Evolutionary conservation across 2,113 vertebrate species (phyloP), one percentile per base, ranked within the genome.

Genomic region (Megaceryle maxima): DNA sequence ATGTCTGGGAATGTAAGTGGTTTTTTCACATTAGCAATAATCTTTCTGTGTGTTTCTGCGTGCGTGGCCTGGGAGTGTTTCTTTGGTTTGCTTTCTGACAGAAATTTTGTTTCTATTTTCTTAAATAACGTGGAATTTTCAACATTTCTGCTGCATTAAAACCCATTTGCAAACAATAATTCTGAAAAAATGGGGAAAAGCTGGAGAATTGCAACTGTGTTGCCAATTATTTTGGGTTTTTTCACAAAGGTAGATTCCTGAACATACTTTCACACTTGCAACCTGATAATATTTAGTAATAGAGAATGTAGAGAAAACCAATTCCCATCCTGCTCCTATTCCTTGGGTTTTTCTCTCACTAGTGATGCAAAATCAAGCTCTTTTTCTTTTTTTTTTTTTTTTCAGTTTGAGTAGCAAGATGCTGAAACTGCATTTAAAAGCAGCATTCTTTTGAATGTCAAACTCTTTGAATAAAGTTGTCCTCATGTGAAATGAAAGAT

Each of bases 1-100:
- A 99, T 99, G 98, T 99, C 99, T 96, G 99, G 98, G 98, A 99
- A 98, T 95, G 99, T 99, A 98, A 99, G 99, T 99, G 16, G 84
- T 69, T 93, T 97, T 95, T 94, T 84, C 41, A 24, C 78, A 16
- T 70, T 25, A 39, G 46, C 90, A 84, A 83, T 94, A 21, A 28
- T 72, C 82, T 70, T 95, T 92, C 75, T 25, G 26, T 53, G 50
- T 25, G 16, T 77, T 37, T 26, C 66, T 88, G 79, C 46, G 3
- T 55, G 86, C 16, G 69, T 81, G 86, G 85, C 9, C 55, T 44
- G 88, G 31, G 85, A 53, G 75, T 25, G 35, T 46, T 28, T 59
- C 4, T 31, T 59, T 85, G 91, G 16, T 41, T 37, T 69, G 62
- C 56, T 90, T 66, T 74, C 56, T 63, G 21, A n/a, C 68, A 39